Base-by-base conservation (phyloP, 2,888 invertebrate species). In the Troides aeacus region DNA sequence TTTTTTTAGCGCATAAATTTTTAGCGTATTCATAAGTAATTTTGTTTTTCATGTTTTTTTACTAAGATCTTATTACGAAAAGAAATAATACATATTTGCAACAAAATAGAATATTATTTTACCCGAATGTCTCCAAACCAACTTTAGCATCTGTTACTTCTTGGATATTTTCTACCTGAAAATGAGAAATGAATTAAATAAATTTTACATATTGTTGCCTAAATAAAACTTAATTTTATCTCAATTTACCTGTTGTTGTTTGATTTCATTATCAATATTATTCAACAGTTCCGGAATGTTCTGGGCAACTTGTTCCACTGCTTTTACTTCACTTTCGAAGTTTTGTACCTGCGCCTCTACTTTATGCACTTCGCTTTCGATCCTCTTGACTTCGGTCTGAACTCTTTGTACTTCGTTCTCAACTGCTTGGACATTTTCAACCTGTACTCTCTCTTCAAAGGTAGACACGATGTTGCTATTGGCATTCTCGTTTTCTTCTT, bases 221-320 rank as follows among this genome's bases (percentile, higher is more conserved):
- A 21, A 12, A 12, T 46, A 46, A 46, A 10, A 62, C 12, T 30
- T 39, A n/a, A 1, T 8, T 24, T 24, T 59, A 12, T 60, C 62
- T 30, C 39, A 46, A 15, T 12, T 72, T 74, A 90, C 90, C 87
- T 90, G 83, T 74, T 81, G 75, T 59, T 80, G 74, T 69, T 82
- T 83, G 53, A 82, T 77, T 72, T 89, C 88, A 21, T 82, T 84
- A 62, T 89, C 88, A 72, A 90, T 77, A 68, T 78, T 82, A 17
- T 78, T 77, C 1, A 91, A 75, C 39, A 84, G 78, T 3, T 87
- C 88, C 56, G 85, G 88, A 42, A 90, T 85, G 67, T 86, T 89
- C 46, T 84, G 82, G 0, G 83, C 82, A 30, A 76, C 79, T 57
- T 75, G 75, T 71, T 77, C 80, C 1, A 77, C 76, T 0, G 74